phyloP scores from a whole-genome alignment of 1,140 invertebrate genomes.

The Periplaneta americana region DNA sequence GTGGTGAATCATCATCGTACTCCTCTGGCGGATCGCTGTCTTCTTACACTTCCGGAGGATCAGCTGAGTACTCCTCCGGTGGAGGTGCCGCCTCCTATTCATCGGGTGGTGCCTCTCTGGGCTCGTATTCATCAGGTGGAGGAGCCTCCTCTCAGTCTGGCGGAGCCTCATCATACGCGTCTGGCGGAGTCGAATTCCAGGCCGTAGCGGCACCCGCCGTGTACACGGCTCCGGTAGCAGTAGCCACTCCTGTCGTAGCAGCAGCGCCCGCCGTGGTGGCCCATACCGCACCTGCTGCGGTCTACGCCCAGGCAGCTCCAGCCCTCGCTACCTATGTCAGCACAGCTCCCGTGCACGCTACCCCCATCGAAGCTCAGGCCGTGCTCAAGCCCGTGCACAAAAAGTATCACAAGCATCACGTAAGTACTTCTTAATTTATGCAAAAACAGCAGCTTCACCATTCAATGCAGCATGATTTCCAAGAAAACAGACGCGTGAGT shows the following conservation, averaged over 20 bases:
- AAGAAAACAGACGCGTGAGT: too few species aligned
- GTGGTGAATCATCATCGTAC: neutral
- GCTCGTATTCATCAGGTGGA: too few species aligned
- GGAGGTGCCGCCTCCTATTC: too few species aligned
- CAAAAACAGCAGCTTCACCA: neutral
- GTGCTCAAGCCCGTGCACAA: neutral
- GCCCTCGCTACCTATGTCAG: neutral
- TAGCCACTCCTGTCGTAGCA: conserved; percentile 8
- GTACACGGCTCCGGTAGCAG: conserved; percentile 13
- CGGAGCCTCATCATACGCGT: neutral
- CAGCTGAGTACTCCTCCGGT: too few species aligned
- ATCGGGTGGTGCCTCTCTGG: too few species aligned
- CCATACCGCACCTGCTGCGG: neutral
- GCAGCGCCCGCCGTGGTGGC: conserved; percentile 7
- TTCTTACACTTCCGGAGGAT: neutral
- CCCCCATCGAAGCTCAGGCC: neutral
- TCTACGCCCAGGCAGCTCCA: neutral
- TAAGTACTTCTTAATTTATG: neutral
- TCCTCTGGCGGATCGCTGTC: neutral
- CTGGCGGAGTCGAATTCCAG: neutral
- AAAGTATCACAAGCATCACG: neutral
- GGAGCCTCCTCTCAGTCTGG: too few species aligned
- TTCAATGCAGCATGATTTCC: neutral
- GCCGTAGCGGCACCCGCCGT: neutral
- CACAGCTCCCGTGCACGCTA: neutral